A percentile compares a stretch with the other conserved stretches of the same genome.
Evolutionary conservation across 2,888 invertebrate species (phyloP).

Genomic region (Pterobdella sp.): DNA sequence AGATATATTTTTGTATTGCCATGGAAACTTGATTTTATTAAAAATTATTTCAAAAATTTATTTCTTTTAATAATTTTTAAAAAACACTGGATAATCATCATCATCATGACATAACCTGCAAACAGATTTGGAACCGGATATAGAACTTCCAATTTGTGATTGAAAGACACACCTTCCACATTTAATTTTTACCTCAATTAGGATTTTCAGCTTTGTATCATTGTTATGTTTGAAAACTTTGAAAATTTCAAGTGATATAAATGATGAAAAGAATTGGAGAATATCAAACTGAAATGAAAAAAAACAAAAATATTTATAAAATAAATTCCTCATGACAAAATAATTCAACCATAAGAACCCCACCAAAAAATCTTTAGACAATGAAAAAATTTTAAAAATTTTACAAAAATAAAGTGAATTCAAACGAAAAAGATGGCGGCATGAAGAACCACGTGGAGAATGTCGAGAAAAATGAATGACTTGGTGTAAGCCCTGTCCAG

Average conservation of each 20-base stretch:
- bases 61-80: too few species aligned
- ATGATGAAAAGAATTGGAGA: not conserved
- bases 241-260: not conserved
- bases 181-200: not conserved
- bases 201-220: not conserved
- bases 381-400: not conserved
- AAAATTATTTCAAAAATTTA: not conserved
- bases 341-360: too few species aligned
- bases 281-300: not conserved
- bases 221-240: not conserved
- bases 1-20: too few species aligned
- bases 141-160: slow-evolving; percentile 19
- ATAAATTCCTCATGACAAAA: too few species aligned
- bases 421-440: slow-evolving; percentile 7
- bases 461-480: not conserved
- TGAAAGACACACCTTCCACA: slow-evolving; percentile 6
- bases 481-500: not conserved
- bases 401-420: not conserved
- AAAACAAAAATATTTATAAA: not conserved
- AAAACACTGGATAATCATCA: too few species aligned
- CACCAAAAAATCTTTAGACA: not conserved
- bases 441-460: not conserved
- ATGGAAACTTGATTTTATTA: not conserved
- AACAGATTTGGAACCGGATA: not conserved
- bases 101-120: slow-evolving; percentile 2